Evolutionary conservation across 2,888 invertebrate genomes (phyloP), one percentile per base, ranked within the genome.

Genomic region (Kryphioiulus occultus): DNA sequence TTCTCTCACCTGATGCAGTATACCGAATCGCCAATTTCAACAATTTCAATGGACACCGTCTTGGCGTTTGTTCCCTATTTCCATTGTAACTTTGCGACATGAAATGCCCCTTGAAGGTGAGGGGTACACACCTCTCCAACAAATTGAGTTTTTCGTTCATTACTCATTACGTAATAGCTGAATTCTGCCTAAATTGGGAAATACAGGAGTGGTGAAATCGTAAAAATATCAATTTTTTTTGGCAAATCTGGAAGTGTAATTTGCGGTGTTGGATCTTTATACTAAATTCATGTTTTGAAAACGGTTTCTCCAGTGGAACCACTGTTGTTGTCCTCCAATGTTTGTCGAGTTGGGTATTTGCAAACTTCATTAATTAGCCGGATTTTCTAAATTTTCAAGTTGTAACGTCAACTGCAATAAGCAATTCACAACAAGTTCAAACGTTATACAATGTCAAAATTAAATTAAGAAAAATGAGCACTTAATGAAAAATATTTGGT

Each of bases 1-100:
- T 12, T 44, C 85, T 85, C 44, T 85, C 85, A 85, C 78, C 78
- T 78, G 78, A 78, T 78, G 78, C 78, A 78, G 78, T 78, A 78
- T 78, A 78, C 78, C 78, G 78, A 78, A 78, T 78, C 78, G 78
- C 30, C 78, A 30, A 78, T 78, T 78, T 78, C 78, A 78, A 78
- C 78, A 30, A 78, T 78, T 78, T 78, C 78, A 78, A 78, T 78
- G 78, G 78, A 78, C 10, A 78, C 78, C 78, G 78, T 78, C 78
- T 30, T 30, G 30, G 78, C 78, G 30, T 78, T 78, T 78, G 78
- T 78, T 78, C 78, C 30, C 15, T 15, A 78, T 78, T 78, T 26
- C 35, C 78, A 78, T 78, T 78, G 78, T 78, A 78, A 59, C 9
- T 59, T 59, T 59, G 59, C 22, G 22, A 59, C 59, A 22, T 10